Percentiles rank a stretch among this genome's conserved stretches.
These are phyloP conservation scores for Lymantria monacha DNA, from an alignment of 2,888 invertebrate genomes.

Conservation along the genomic window DNA sequence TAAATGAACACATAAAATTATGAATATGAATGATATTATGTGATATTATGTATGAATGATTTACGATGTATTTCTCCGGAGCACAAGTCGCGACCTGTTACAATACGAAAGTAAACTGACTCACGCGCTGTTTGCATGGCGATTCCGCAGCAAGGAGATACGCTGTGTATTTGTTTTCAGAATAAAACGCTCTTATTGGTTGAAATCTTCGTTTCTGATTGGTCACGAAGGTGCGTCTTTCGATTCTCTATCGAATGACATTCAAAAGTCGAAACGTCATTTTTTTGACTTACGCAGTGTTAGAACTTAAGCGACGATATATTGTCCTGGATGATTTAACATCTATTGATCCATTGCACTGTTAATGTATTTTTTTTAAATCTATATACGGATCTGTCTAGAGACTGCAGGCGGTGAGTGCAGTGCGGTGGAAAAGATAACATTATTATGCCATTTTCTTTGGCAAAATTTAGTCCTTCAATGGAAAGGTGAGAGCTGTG, in stretches of 20 bases:
- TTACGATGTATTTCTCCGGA: constrained; percentile 1
- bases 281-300: too few species aligned
- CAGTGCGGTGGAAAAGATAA: too few species aligned
- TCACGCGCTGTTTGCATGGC: constrained; percentile 5
- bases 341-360: too few species aligned
- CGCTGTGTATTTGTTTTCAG: neutral
- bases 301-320: too few species aligned
- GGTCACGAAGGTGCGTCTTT: neutral
- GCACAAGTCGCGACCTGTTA: constrained; percentile 3
- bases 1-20: neutral
- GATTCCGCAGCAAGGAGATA: constrained; percentile 1
- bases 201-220: neutral
- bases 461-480: too few species aligned
- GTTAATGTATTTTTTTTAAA: too few species aligned
- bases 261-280: too few species aligned
- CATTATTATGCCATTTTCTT: too few species aligned
- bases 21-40: constrained; percentile 2
- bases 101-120: constrained; percentile 4
- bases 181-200: neutral
- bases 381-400: too few species aligned
- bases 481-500: too few species aligned
- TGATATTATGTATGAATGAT: neutral
- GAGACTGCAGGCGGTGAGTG: too few species aligned
- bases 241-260: constrained; percentile 10
- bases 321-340: too few species aligned